These are phyloP conservation scores for Sylvia borin DNA, from an alignment of 2,797 vertebrate genomes.

Conservation along the genomic window DNA sequence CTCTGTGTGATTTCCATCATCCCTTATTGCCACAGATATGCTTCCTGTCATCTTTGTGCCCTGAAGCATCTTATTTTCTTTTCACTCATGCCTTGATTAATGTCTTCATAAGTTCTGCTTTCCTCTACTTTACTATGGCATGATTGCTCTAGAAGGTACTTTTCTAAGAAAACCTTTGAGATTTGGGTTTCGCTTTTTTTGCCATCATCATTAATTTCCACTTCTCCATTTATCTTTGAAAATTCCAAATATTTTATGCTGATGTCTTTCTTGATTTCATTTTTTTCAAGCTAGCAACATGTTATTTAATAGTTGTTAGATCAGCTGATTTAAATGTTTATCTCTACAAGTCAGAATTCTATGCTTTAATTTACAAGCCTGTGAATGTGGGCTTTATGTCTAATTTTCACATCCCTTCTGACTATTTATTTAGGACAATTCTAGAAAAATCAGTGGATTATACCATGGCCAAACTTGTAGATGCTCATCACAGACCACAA, in stretches of 20 bases:
- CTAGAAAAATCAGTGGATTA: background rate
- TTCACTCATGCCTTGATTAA: conserved; percentile 62
- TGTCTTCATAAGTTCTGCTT: conserved; percentile 56
- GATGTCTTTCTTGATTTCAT: background rate
- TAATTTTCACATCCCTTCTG: background rate
- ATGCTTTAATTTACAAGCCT: background rate
- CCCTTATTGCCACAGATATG: conserved; percentile 14
- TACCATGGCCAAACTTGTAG: background rate
- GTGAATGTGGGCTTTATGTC: background rate
- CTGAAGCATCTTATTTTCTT: conserved; percentile 62
- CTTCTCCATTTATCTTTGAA: background rate
- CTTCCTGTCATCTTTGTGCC: conserved; percentile 52
- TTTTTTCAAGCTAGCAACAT: background rate
- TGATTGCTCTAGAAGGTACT: background rate
- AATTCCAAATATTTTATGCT: background rate
- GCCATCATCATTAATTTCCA: background rate
- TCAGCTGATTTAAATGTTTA: background rate
- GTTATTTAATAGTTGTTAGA: background rate
- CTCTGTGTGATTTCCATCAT: conserved; percentile 37
- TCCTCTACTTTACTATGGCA: background rate
- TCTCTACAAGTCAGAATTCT: background rate
- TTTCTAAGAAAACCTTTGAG: background rate
- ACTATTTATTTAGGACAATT: background rate
- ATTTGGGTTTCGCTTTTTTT: background rate
- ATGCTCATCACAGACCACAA: background rate